Evolutionary conservation across 2,113 vertebrate genomes (phyloP), one percentile per base, ranked within the genome.

Genomic region (Bos javanicus): DNA sequence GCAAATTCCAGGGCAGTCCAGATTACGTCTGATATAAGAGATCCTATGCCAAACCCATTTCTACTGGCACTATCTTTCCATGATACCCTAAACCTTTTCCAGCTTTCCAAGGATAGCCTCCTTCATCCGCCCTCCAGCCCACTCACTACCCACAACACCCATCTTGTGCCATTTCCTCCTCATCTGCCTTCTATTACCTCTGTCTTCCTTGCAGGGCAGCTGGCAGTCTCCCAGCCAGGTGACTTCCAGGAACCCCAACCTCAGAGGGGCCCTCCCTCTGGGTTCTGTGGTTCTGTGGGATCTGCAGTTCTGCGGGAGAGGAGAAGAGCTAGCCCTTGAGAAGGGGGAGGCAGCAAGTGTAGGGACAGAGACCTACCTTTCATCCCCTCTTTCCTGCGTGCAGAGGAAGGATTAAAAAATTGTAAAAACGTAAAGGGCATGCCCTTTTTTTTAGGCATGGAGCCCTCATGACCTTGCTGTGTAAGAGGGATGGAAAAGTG

Each of bases 131-230:
- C n/a, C 48, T n/a, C 50, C 39, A 12, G 10, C 30, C 8, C 26
- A 9, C 11, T 3, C 33, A 7, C 11, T 3, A 23, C 36, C 23
- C 19, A 26, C 19, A 46, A 7, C 1, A 23, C 13, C 3, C 30
- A 17, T 23, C 26, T 11, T 13, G 36, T 43, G 59, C 90, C 43
- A 14, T 23, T 33, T 60, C 39, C 3, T 86, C 16, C 48, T 81
- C 21, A 0, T 25, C 52, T 92, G 50, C 6, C 48, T 87, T 48
- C 85, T 84, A 1, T 19, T 13, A 26, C 6, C 15, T 85, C 64
- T 87, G 23, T 28, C 76, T 78, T 60, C 25, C 26, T 26, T 0
- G 0, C 28, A 50, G 17, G 21, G n/a, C 0, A 6, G 33, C 12
- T n/a, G 23, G 26, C 6, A 33, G 12, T 15, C 12, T 71, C 52